Percentiles rank a stretch among this genome's conserved stretches.
Conservation (phyloP, 2,797 vertebrate species). For the Tenualosa ilisha region DNA sequence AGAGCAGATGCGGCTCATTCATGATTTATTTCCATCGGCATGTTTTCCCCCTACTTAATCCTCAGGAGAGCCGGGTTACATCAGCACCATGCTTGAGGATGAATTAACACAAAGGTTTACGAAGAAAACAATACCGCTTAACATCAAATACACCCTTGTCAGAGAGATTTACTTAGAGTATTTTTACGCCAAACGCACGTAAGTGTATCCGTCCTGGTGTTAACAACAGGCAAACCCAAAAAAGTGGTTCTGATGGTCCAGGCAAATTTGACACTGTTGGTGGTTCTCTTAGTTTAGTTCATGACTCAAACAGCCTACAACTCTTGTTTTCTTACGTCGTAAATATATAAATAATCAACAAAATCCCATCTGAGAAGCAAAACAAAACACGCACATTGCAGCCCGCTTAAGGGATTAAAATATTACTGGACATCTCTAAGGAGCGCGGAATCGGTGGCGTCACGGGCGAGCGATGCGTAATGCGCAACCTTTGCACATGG, state of each 20-base stretch:
- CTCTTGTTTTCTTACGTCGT: neutral
- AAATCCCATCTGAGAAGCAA: neutral
- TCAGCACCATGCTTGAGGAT: conserved; percentile 44
- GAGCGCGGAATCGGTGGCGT: neutral
- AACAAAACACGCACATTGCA: conserved; percentile 18
- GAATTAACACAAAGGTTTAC: conserved; percentile 18
- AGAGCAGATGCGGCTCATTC: conserved; percentile 65
- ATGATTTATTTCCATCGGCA: conserved; percentile 65
- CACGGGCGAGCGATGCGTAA: conserved; percentile 2
- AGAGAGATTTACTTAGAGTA: conserved; percentile 63
- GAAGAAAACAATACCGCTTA: conserved; percentile 30
- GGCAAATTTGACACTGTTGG: neutral
- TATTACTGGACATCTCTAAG: conserved; percentile 9
- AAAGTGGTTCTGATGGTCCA: neutral
- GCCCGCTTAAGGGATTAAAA: conserved; percentile 2
- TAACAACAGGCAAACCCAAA: neutral
- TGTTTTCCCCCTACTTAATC: conserved; percentile 34
- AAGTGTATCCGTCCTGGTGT: neutral
- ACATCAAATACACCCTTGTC: conserved; percentile 6
- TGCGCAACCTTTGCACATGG: conserved; percentile 24
- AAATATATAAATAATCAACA: conserved; percentile 17
- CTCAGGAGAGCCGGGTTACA: conserved; percentile 49
- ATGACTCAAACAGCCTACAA: neutral
- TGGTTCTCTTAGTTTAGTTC: neutral
- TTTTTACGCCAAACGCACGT: neutral